Conservation (phyloP, 2,797 vertebrate genomes). For the Eremophila alpestris region DNA sequence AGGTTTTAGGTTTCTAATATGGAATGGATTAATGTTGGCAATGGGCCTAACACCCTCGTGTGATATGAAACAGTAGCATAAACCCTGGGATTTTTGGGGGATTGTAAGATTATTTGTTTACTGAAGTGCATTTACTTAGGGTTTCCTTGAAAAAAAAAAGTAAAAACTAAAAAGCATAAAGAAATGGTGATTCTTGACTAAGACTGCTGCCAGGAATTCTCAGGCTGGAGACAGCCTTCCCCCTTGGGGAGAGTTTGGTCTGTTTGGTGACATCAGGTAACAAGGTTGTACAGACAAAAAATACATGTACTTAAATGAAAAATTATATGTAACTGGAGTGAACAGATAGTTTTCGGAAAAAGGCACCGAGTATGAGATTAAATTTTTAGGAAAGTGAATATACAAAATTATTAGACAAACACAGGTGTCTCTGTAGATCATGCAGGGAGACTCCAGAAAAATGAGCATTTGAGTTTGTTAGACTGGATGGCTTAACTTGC, state of each 20-base stretch:
- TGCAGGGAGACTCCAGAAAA: neutral
- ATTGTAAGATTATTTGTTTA: constrained; percentile 25
- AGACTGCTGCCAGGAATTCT: neutral
- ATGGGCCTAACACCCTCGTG: constrained; percentile 28
- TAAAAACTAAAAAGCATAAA: neutral
- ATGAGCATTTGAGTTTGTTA: neutral
- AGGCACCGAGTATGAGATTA: neutral
- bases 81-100: neutral
- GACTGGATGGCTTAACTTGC: neutral
- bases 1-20: constrained; percentile 48
- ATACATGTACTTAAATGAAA: neutral
- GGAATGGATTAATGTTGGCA: constrained; percentile 58
- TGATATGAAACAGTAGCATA: constrained; percentile 63
- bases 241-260: neutral
- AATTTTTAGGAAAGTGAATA: neutral
- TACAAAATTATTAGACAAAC: neutral
- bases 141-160: neutral
- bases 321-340: neutral
- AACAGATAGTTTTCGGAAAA: neutral
- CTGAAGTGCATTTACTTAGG: neutral
- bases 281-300: neutral
- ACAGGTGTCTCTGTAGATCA: neutral
- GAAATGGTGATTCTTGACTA: neutral
- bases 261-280: neutral
- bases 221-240: neutral